Evolutionary conservation across 2,113 vertebrate genomes (phyloP).

Genomic region (Mola mola): DNA sequence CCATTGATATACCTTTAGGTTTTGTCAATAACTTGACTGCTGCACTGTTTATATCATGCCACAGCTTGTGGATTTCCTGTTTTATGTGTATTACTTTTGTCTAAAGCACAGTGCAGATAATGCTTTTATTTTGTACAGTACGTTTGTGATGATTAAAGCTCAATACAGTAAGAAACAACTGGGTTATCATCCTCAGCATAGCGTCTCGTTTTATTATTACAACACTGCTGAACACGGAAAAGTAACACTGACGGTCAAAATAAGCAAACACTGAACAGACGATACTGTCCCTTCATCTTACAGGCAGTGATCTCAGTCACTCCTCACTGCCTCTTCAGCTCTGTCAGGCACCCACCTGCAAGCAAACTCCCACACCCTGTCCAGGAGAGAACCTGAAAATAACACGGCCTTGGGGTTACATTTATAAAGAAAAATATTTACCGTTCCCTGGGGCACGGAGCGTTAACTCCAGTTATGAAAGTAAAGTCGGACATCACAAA

Average conservation of each 20-base stretch:
- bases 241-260: background rate
- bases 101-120: background rate
- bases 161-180: background rate
- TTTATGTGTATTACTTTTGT: background rate
- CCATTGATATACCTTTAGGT: constrained; percentile 13
- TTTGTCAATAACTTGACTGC: constrained; percentile 23
- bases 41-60: constrained; percentile 6
- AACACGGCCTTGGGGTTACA: constrained; percentile 50
- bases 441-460: constrained; percentile 17
- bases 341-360: constrained; percentile 56
- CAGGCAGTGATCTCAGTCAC: constrained; percentile 49
- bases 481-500: background rate
- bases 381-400: constrained; percentile 68
- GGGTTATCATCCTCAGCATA: background rate
- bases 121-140: background rate
- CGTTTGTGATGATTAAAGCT: background rate
- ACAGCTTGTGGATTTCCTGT: background rate
- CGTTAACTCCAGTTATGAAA: constrained; percentile 14
- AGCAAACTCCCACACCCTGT: constrained; percentile 71
- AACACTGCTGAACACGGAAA: background rate
- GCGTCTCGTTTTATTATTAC: background rate
- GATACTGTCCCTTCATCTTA: constrained; percentile 31
- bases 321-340: constrained; percentile 67
- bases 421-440: constrained; percentile 34
- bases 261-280: constrained; percentile 29